Base-by-base conservation (phyloP, 2,113 vertebrate genomes). In the Oenanthe oenanthe region DNA sequence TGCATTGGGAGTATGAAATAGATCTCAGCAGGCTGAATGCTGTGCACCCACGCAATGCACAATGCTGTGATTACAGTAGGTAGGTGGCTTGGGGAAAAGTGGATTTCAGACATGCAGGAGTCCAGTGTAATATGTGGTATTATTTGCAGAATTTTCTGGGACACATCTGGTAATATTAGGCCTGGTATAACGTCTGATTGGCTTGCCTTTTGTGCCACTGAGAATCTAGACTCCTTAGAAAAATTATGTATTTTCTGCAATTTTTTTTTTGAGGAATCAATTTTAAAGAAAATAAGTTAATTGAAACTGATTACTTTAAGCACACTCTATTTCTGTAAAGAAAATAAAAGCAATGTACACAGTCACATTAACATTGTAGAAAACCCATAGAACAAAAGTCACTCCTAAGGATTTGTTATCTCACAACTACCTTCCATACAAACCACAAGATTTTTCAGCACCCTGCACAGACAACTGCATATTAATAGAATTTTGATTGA, bases 11-110 rank as follows among this genome's bases (percentile, higher is more conserved):
- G 78, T 71, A 56, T 53, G 97, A 96, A 97, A 95, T 63, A 94
- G 83, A 97, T 93, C 97, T 95, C 95, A 29, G 97, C 97, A 95
- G 96, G 96, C 71, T 94, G 96, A 96, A 85, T 65, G 67, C 94
- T 90, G 62, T 77, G 96, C 96, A 98, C 97, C 97, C 94, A 97
- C 79, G 18, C 96, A 96, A 93, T 50, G 53, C 91, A 93, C 89
- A 97, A 96, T 20, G 45, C 92, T 96, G 86, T 97, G 96, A 98
- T 98, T 98, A 98, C 68, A 42, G 94, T 47, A 96, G 79, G 96
- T 96, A 97, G 95, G 97, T 94, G 96, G 94, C 84, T 97, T 1
- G 12, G 50, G 47, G 73, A 97, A 90, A 45, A 58, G 75, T 92
- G 95, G 93, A 97, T 97, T 97, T 97, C 78, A 92, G 85, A 92